Evolutionary conservation across 2,888 invertebrate genomes (phyloP).

Genomic region (Cloeon dipterum): DNA sequence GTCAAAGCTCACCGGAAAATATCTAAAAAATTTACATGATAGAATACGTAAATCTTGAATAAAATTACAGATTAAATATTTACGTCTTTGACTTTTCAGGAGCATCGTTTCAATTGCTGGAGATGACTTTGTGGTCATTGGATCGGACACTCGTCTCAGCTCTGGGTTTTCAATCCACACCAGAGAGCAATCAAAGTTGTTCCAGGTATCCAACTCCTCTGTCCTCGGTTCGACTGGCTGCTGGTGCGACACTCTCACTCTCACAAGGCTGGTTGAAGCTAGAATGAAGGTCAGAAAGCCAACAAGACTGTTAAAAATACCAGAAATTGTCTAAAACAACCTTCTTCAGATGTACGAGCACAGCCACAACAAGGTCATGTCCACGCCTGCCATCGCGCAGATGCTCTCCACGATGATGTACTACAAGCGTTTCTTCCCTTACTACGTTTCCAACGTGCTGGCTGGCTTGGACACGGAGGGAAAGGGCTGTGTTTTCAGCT

Average conservation of each 20-base stretch:
- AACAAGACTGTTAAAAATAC: background rate
- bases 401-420: conserved; percentile 92
- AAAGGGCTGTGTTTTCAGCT: conserved; percentile 84
- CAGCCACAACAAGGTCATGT: conserved; percentile 81
- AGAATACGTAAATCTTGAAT: conserved; percentile 4
- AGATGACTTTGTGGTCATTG: conserved; percentile 83
- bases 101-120: conserved; percentile 91
- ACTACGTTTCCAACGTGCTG: conserved; percentile 84
- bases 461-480: conserved; percentile 87
- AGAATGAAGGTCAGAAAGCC: conserved; percentile 45
- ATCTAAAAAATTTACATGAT: too few species aligned
- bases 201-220: conserved; percentile 54
- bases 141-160: conserved; percentile 83
- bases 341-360: conserved; percentile 63
- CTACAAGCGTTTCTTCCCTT: conserved; percentile 93
- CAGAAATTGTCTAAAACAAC: background rate
- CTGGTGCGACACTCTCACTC: conserved; percentile 89
- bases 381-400: conserved; percentile 80
- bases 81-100: conserved; percentile 33
- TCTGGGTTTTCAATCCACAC: conserved; percentile 79
- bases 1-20: too few species aligned
- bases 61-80: background rate
- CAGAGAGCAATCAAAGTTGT: conserved; percentile 69
- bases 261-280: conserved; percentile 62
- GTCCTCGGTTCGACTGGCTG: conserved; percentile 90